A percentile compares a stretch with the other conserved stretches of the same genome.
phyloP scores from a whole-genome alignment of 2,888 invertebrate species.

The Synanthedon andrenaeformis region DNA sequence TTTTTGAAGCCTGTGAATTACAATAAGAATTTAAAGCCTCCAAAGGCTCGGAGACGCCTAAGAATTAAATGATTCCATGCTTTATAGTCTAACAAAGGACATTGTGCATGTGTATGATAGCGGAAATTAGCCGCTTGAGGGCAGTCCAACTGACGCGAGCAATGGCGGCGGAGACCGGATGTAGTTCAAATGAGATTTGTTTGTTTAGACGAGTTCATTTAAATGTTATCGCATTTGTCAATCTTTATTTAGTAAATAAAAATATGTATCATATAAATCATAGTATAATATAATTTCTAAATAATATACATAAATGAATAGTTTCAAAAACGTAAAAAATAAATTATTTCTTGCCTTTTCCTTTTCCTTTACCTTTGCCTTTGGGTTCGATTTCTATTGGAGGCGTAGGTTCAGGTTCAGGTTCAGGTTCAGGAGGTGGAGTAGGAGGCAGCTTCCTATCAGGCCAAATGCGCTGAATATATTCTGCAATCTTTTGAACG shows the following conservation, averaged over 20 bases:
- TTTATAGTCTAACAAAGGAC: neutral
- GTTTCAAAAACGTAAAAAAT: neutral
- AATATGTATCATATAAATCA: neutral
- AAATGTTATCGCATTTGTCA: neutral
- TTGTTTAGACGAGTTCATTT: constrained; percentile 12
- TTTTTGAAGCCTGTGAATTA: no score
- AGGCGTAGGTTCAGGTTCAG: neutral
- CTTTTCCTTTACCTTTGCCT: neutral
- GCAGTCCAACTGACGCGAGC: constrained; percentile 9
- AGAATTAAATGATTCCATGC: no score
- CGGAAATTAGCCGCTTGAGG: constrained; percentile 40
- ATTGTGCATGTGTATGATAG: constrained; percentile 2
- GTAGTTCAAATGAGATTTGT: constrained; percentile 29
- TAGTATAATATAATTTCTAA: neutral
- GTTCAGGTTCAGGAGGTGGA: constrained; percentile 1
- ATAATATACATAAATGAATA: constrained; percentile 1
- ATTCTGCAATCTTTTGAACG: neutral
- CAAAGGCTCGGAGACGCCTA: no score
- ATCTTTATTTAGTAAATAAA: neutral
- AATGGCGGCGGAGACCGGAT: constrained; percentile 25
- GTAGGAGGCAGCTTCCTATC: constrained; percentile 1
- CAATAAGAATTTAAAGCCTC: no score
- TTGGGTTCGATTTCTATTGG: neutral
- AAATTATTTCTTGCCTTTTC: neutral
- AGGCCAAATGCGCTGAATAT: neutral